Conservation (phyloP, 2,888 invertebrate genomes). For the Pammene fasciana region DNA sequence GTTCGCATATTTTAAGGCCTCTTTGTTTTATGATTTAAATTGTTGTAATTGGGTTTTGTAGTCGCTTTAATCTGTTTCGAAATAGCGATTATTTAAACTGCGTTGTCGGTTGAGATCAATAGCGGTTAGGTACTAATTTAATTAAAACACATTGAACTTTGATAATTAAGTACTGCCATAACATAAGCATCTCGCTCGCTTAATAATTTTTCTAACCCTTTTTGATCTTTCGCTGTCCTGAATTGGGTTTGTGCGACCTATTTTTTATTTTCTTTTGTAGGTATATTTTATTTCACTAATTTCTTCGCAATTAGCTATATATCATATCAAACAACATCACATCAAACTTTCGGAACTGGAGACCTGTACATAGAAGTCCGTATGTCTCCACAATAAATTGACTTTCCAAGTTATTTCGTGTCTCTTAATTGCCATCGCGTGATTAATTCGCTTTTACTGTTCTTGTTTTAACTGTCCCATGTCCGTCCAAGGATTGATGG, state of each 20-base stretch:
- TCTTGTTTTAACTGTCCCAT: conserved; percentile 28
- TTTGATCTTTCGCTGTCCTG: too few species aligned
- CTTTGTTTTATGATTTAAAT: conserved; percentile 7
- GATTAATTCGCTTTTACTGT: conserved; percentile 28
- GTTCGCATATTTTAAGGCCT: conserved; percentile 17
- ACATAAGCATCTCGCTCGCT: too few species aligned
- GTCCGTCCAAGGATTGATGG: conserved; percentile 34
- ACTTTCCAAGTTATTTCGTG: conserved; percentile 24
- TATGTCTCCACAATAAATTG: conserved; percentile 2
- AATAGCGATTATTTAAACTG: conserved; percentile 7
- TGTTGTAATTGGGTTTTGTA: conserved; percentile 2
- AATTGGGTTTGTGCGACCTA: too few species aligned
- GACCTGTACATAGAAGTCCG: neutral
- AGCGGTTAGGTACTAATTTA: neutral
- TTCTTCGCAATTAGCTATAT: neutral
- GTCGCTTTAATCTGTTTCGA: neutral
- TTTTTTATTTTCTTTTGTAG: neutral
- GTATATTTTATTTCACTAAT: neutral
- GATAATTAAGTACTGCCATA: too few species aligned
- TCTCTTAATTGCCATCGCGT: conserved; percentile 30
- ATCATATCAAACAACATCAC: too few species aligned
- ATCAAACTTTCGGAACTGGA: neutral
- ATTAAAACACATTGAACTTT: too few species aligned
- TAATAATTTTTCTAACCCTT: too few species aligned
- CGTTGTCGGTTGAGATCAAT: neutral